Evolutionary conservation across 2,113 vertebrate genomes (phyloP).

Genomic region (Cephalopholis sonnerati): DNA sequence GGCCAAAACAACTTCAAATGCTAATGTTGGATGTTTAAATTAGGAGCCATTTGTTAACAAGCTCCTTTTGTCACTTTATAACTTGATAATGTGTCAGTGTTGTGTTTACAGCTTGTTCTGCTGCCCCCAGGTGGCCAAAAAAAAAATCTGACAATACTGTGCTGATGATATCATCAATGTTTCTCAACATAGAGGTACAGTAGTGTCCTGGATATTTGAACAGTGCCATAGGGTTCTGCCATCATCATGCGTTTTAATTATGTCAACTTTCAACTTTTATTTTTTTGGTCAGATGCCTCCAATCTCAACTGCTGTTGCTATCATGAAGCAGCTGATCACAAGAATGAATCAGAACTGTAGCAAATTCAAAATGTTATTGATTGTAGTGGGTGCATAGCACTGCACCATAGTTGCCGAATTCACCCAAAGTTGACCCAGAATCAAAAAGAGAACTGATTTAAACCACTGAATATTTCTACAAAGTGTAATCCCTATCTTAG

Average conservation of each 20-base stretch:
- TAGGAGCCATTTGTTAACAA: background rate
- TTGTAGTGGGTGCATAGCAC: background rate
- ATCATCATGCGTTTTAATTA: background rate
- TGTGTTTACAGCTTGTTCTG: too few species aligned
- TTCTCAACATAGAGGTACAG: background rate
- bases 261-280: background rate
- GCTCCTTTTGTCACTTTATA: background rate
- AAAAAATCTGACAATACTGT: too few species aligned
- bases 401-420: background rate
- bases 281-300: too few species aligned
- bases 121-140: too few species aligned
- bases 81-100: too few species aligned
- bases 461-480: background rate
- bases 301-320: background rate
- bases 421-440: background rate
- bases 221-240: background rate
- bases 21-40: background rate
- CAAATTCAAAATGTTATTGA: conserved; percentile 6
- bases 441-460: background rate
- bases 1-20: too few species aligned
- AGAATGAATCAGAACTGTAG: background rate
- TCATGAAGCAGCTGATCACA: background rate
- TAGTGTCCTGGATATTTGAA: background rate
- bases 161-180: too few species aligned
- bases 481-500: background rate